Evolutionary conservation across 2,888 invertebrate genomes (phyloP), one percentile per base, ranked within the genome.

Genomic region (Hermaeophaga mercurialis): DNA sequence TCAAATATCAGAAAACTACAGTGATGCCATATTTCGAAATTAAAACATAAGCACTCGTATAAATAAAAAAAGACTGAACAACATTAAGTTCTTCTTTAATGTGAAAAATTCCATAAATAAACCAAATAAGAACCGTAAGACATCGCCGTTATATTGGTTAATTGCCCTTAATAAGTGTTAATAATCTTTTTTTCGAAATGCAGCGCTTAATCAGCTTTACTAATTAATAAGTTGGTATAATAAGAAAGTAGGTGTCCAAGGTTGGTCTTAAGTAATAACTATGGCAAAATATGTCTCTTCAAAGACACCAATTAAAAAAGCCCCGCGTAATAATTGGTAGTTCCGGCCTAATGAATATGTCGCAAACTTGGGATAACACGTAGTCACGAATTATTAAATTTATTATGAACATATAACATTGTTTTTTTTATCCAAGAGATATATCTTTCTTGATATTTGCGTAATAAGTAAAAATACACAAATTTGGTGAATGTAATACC

Each of bases 291-390:
- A 12, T 14, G 34, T 18, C 33, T 47, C 47, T 47, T 47, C 47
- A 36, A 36, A 19, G 47, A 22, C 19, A 47, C 47, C 36, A 17
- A 12, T 36, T 24, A 36, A 47, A 19, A 2, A 47, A 34, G n/a
- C 6, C 12, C 19, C 18, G 1, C 14, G 28, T 36, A 36, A 36
- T 47, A 36, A 47, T 22, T 36, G n/a, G 3, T 36, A 36, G 47
- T 47, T 47, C 36, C 47, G 22, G 24, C 14, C 36, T 36, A 36
- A 47, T 47, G 47, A 47, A 36, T 18, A 26, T 47, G 22, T 34
- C 36, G 36, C 24, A 47, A 47, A 33, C 18, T 17, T 46, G 31
- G 3, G 33, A 46, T 26, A 8, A 43, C 22, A 46, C 17, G 36
- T 11, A 34, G n/a, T 38, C 38, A 38, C 38, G 12, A 38, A 15